These are phyloP conservation scores for Sarcophaga carnaria DNA, from an alignment of 2,888 invertebrate genomes.

Conservation along the genomic window DNA sequence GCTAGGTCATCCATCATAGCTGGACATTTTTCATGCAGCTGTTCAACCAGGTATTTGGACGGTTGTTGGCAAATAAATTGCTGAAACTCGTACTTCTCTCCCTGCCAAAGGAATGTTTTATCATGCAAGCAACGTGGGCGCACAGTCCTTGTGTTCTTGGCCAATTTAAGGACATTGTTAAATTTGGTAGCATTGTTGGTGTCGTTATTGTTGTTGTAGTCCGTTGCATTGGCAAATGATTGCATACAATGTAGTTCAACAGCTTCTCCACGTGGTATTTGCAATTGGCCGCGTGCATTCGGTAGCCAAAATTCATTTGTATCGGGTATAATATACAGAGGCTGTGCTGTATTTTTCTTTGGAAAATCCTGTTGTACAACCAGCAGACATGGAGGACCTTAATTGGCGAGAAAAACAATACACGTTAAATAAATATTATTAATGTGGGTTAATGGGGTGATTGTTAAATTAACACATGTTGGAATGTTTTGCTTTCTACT, in stretches of 20 bases:
- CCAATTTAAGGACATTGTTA: constrained; percentile 46
- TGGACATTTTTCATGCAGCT: constrained; percentile 71
- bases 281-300: constrained; percentile 73
- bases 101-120: constrained; percentile 71
- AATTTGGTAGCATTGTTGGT: constrained; percentile 5
- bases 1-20: constrained; percentile 70
- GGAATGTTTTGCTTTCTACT: not conserved
- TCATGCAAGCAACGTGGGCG: constrained; percentile 73
- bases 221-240: constrained; percentile 66
- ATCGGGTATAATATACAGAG: constrained; percentile 83
- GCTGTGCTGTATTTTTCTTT: constrained; percentile 85
- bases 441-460: constrained; percentile 11
- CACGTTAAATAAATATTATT: constrained; percentile 25
- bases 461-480: constrained; percentile 6
- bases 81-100: constrained; percentile 72
- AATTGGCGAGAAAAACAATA: constrained; percentile 6
- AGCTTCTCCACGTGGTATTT: constrained; percentile 73
- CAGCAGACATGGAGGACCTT: constrained; percentile 73
- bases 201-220: constrained; percentile 7
- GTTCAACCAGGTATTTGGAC: constrained; percentile 73
- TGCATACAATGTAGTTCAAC: constrained; percentile 78
- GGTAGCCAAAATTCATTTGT: constrained; percentile 77
- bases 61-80: constrained; percentile 73
- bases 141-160: constrained; percentile 65
- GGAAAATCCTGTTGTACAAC: constrained; percentile 76